These are phyloP conservation scores for Ichneumoninae sp. DNA, from an alignment of 2,888 invertebrate species.

Conservation along the genomic window DNA sequence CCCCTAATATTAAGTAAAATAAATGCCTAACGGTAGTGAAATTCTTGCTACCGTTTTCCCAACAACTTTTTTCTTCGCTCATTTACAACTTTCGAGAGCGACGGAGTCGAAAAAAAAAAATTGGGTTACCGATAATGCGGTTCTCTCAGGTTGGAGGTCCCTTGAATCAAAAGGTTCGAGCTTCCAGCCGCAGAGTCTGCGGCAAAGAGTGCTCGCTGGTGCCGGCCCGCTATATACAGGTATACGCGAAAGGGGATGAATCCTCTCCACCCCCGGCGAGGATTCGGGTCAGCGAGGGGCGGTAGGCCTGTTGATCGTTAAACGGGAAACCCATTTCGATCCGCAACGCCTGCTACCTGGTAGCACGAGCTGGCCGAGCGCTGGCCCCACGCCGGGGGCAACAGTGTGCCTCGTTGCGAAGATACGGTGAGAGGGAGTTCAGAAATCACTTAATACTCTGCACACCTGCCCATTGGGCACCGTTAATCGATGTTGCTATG, in stretches of 20 bases:
- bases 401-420: slow-evolving; percentile 31
- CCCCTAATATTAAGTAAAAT: neutral
- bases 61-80: no score
- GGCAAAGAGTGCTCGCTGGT: slow-evolving; percentile 18
- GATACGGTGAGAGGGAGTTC: neutral
- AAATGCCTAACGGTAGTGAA: neutral
- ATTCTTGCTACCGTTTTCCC: neutral
- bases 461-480: slow-evolving; percentile 42
- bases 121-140: neutral
- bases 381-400: slow-evolving; percentile 44
- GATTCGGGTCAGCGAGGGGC: slow-evolving; percentile 75
- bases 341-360: slow-evolving; percentile 54
- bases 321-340: slow-evolving; percentile 66
- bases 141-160: neutral
- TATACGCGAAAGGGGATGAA: slow-evolving; percentile 3
- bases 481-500: slow-evolving; percentile 54
- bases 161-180: neutral
- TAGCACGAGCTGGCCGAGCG: slow-evolving; percentile 12
- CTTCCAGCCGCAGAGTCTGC: slow-evolving; percentile 5
- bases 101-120: neutral
- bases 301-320: slow-evolving; percentile 76
- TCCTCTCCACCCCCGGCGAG: slow-evolving; percentile 62
- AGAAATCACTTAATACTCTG: slow-evolving; percentile 58
- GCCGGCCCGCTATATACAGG: neutral
- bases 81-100: neutral